Evolutionary conservation across 2,888 invertebrate species (phyloP), one percentile per base, ranked within the genome.

Genomic region (Agriopis aurantiaria): DNA sequence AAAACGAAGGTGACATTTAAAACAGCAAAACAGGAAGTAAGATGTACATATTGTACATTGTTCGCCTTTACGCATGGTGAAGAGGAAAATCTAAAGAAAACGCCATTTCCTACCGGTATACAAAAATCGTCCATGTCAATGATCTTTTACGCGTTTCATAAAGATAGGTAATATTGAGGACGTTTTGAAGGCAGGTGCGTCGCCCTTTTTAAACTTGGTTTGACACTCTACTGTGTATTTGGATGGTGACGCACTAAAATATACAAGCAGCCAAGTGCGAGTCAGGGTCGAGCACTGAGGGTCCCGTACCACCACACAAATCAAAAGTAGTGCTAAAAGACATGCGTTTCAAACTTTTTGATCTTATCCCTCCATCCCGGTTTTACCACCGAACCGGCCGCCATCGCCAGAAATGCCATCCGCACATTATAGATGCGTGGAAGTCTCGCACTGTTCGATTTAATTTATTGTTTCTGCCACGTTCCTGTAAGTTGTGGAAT

Each of bases 11-110:
- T 52, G 17, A 58, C 45, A 53, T 46, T 9, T 7, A 56, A 56
- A 17, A 48, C 49, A 62, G 51, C 40, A 23, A 67, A 17, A 45
- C 62, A 67, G 62, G 68, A 68, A 57, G 62, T 45, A 58, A 62
- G 43, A 8, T n/a, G 8, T 6, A 9, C 2, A 3, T 49, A 52
- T 14, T 60, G 6, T 40, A 11, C n/a, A 60, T 14, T 14, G 14
- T 33, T 33, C 33, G 33, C 33, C 33, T 3, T 33, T 33, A 33
- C 33, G 33, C 33, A 33, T 17, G 17, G 17, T 23, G 52, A 43
- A n/a, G 51, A 60, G 60, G 55, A 68, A 62, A 68, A 61, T 49
- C 43, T 49, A 23, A 43, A 8, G 61, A 62, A 62, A 62, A 51
- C 8, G 4, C 40, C 4, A 56, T 51, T 68, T 68, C 68, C 68